Percentiles rank a stretch among this genome's conserved stretches.
These are phyloP conservation scores for Drosophila bocki DNA, from an alignment of 1,140 invertebrate genomes.

Conservation along the genomic window DNA sequence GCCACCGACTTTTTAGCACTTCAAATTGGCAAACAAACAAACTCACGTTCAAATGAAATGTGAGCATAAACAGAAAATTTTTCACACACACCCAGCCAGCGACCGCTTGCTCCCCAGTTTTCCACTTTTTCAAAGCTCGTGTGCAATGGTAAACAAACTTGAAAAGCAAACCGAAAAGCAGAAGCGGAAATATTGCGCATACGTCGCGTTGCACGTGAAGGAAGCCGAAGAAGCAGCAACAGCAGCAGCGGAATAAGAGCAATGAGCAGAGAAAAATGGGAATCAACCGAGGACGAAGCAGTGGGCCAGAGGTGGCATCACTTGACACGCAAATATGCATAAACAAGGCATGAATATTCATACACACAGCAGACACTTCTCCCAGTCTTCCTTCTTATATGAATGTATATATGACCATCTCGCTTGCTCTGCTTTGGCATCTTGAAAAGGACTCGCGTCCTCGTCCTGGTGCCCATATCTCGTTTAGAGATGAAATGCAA, in stretches of 20 bases:
- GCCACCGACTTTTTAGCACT: conserved; percentile 62
- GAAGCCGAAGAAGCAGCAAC: conserved; percentile 1
- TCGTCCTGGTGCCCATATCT: conserved; percentile 65
- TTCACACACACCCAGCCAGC: conserved; percentile 47
- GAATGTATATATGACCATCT: not conserved
- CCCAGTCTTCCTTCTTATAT: conserved; percentile 3
- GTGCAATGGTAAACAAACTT: conserved; percentile 74
- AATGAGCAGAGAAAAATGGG: conserved; percentile 45
- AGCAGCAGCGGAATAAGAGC: conserved; percentile 30
- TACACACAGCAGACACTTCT: conserved; percentile 56
- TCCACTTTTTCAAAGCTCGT: conserved; percentile 17
- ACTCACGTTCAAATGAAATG: conserved; percentile 81
- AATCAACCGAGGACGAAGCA: conserved; percentile 29
- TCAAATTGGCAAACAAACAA: conserved; percentile 81
- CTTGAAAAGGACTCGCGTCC: conserved; percentile 69
- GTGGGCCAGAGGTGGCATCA: conserved; percentile 48
- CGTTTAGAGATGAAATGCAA: conserved; percentile 84
- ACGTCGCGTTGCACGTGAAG: conserved; percentile 58
- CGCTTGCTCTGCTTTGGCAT: conserved; percentile 12
- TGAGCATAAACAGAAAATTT: conserved; percentile 81
- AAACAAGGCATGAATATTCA: conserved; percentile 84
- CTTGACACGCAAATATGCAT: conserved; percentile 84
- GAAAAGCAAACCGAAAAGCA: conserved; percentile 56
- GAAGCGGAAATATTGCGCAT: conserved; percentile 67
- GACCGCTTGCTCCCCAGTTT: not conserved